Evolutionary conservation across 2,888 invertebrate genomes (phyloP), one percentile per base, ranked within the genome.

Genomic region (Pandemis heparana): DNA sequence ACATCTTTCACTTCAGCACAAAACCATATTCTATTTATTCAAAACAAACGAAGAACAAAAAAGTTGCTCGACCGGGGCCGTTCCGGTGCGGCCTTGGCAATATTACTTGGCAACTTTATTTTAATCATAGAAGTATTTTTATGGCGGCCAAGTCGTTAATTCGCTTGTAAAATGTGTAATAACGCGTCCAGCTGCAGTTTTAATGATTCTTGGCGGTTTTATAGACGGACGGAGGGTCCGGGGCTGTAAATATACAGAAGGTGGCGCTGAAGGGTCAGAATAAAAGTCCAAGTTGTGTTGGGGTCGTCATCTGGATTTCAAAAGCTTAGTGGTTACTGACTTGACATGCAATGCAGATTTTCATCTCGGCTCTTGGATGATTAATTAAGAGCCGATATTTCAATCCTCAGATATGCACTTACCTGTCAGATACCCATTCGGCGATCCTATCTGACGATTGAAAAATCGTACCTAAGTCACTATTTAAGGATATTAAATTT

Each of bases 181-280:
- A 51, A 65, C 65, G 48, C 65, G 48, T 65, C 65, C 65, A 38
- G 65, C 65, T 65, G 65, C 65, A 65, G 51, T 32, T 65, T 65
- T 51, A 48, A 65, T 51, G 23, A 51, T 16, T 48, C 62, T 16
- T 41, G 9, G 32, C 41, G 53, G 14, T 48, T 65, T 65, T 65
- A 65, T 51, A 38, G 46, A 18, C n/a, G 43, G 18, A 23, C 43
- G 43, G 23, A 8, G 32, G 32, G 48, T 12, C 38, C 63, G 5
- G 41, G 14, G 64, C 46, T n/a, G 32, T 46, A 32, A 61, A 61
- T 38, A 18, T 12, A 32, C 23, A 10, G 46, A 63, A 23, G 43
- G 43, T 63, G 10, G 14, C 64, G 43, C 6, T 59, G 41, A 59
- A 18, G 18, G 62, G 62, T 18, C 18, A 53, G 3, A 16, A 53